phyloP scores from a whole-genome alignment of 1,140 invertebrate genomes.

The Temnothorax longispinosus region DNA sequence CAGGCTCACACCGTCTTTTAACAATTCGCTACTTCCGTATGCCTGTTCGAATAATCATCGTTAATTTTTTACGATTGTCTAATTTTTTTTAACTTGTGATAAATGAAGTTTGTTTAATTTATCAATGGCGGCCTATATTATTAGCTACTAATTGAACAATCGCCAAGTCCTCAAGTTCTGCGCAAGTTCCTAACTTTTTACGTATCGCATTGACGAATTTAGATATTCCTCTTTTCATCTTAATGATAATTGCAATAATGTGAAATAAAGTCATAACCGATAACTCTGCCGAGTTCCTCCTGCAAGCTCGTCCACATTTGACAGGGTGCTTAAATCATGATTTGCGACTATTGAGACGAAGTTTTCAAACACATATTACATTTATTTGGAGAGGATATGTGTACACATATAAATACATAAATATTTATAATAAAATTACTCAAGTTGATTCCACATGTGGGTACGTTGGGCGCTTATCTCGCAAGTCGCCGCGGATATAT shows the following conservation, averaged over 20 bases:
- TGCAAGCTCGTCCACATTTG: background rate
- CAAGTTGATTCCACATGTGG: slow-evolving; percentile 68
- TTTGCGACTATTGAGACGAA: background rate
- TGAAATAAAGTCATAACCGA: background rate
- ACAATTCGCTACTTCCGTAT: background rate
- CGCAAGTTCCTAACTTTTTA: slow-evolving; percentile 2
- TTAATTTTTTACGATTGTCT: background rate
- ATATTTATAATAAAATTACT: slow-evolving; percentile 80
- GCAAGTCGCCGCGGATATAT: slow-evolving; percentile 17
- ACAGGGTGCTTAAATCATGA: background rate
- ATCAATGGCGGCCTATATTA: background rate
- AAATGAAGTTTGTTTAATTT: background rate
- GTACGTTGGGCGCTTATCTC: slow-evolving; percentile 31
- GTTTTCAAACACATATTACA: slow-evolving; percentile 79
- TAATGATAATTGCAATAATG: background rate
- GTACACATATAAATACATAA: slow-evolving; percentile 83
- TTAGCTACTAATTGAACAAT: background rate
- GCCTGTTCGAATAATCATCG: background rate
- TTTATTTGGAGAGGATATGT: slow-evolving; percentile 82
- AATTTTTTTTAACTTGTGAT: background rate
- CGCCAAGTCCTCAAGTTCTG: background rate
- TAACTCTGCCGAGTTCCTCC: background rate
- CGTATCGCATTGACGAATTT: background rate
- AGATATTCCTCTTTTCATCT: background rate
- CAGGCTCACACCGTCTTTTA: background rate